phyloP scores from a whole-genome alignment of 1,140 invertebrate species.

The Macrotrachela quadricornifera region DNA sequence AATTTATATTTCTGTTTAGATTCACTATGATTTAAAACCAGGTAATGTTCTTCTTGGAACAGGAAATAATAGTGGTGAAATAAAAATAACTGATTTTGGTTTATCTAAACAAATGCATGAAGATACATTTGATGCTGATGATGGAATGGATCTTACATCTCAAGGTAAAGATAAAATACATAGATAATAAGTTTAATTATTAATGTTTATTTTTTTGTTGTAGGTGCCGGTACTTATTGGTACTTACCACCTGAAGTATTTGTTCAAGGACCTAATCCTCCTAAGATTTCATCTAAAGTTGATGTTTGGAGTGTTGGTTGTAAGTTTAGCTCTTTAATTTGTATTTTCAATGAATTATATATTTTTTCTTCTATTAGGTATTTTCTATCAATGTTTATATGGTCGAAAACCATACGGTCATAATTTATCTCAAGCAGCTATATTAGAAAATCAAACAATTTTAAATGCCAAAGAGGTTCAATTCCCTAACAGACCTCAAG shows the following conservation, averaged over 20 bases:
- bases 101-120: constrained; percentile 98
- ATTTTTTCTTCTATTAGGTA: too few relatives aligned
- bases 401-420: constrained; percentile 83
- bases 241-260: constrained; percentile 99
- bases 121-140: constrained; percentile 89
- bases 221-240: constrained; percentile 89
- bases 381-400: constrained; percentile 98
- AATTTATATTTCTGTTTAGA: too few relatives aligned
- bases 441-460: constrained; percentile 96
- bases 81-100: constrained; percentile 99
- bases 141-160: constrained; percentile 95
- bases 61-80: constrained; percentile 63
- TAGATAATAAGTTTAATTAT: too few relatives aligned
- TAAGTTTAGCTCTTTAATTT: constrained; percentile 99
- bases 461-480: constrained; percentile 94
- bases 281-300: constrained; percentile 98
- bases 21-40: constrained; percentile 98
- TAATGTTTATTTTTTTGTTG: too few relatives aligned
- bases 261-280: constrained; percentile 91
- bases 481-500: constrained; percentile 90
- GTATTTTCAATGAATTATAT: constrained; percentile 79
- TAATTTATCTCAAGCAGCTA: constrained; percentile 96
- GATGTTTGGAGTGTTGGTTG: constrained; percentile 99
- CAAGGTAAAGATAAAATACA: too few relatives aligned
- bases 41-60: constrained; percentile 44